Conservation (phyloP, 2,797 vertebrate species). For the Prunella strophiata region DNA sequence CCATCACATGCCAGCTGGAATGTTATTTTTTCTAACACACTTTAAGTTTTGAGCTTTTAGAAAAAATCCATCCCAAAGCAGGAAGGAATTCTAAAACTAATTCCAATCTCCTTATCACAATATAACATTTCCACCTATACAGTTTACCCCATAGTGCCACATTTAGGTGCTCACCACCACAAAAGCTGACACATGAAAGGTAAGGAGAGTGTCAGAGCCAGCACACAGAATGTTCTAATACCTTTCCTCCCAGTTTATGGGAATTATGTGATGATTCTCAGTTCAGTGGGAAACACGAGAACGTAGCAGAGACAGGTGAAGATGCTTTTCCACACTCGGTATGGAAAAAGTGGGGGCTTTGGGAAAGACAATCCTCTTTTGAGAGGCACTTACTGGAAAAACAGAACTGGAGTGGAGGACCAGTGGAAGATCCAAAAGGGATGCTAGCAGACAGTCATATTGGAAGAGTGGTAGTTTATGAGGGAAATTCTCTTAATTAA, state of each 20-base stretch:
- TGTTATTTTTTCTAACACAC: not conserved
- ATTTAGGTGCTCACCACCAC: not conserved
- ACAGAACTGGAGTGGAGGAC: not conserved
- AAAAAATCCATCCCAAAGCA: not conserved
- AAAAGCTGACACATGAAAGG: not conserved
- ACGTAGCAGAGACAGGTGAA: not conserved
- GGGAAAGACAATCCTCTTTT: not conserved
- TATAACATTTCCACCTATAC: not conserved
- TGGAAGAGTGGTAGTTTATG: not conserved
- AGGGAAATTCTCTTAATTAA: not conserved
- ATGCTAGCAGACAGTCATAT: not conserved
- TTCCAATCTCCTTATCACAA: not conserved
- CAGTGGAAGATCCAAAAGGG: not conserved
- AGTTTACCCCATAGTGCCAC: not conserved
- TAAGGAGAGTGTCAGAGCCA: not conserved
- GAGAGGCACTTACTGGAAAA: not conserved
- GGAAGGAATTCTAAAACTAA: not conserved
- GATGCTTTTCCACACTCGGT: not conserved
- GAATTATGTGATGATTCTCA: not conserved
- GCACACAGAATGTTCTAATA: not conserved
- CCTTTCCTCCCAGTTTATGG: not conserved
- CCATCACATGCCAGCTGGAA: not conserved
- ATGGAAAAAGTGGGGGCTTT: not conserved
- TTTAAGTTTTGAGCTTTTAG: not conserved
- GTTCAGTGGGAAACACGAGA: not conserved